Evolutionary conservation across 2,797 vertebrate genomes (phyloP).

Genomic region (Chiloscyllium punctatum): DNA sequence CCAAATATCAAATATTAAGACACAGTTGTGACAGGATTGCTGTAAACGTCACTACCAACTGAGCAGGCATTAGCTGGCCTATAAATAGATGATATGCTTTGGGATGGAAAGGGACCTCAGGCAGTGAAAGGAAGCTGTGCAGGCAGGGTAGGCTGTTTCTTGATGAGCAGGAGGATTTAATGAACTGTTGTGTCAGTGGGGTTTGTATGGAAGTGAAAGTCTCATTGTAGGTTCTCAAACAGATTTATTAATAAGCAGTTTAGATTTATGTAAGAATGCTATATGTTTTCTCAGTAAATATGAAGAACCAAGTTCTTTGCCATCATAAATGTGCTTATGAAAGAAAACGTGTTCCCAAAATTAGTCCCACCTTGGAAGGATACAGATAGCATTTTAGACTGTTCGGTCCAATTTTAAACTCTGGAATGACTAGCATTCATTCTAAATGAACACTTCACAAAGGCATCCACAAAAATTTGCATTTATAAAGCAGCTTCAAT

Average conservation of each 20-base stretch:
- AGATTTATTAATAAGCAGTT: slow-evolving; percentile 17
- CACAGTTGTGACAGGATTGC: not conserved
- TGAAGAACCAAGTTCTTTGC: too few species aligned
- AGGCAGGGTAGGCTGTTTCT: not conserved
- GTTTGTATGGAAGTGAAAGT: not conserved
- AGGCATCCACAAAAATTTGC: not conserved
- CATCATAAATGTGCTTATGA: not conserved
- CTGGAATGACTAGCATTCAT: not conserved
- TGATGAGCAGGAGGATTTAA: not conserved
- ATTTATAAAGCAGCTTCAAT: not conserved
- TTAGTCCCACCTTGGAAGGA: not conserved
- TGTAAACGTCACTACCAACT: not conserved
- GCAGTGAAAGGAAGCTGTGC: not conserved
- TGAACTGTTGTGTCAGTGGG: not conserved
- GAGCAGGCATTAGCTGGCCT: not conserved
- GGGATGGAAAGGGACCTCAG: not conserved
- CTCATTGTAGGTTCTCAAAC: not conserved
- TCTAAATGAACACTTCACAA: not conserved
- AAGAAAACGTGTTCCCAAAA: not conserved
- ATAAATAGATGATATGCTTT: not conserved
- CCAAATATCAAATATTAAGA: slow-evolving; percentile 27
- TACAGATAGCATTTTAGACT: not conserved
- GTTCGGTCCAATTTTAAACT: not conserved
- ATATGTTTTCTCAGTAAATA: not conserved
- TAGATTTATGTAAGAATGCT: not conserved